Evolutionary conservation across 2,113 vertebrate genomes (phyloP).

Genomic region (Chrysochloris asiatica): DNA sequence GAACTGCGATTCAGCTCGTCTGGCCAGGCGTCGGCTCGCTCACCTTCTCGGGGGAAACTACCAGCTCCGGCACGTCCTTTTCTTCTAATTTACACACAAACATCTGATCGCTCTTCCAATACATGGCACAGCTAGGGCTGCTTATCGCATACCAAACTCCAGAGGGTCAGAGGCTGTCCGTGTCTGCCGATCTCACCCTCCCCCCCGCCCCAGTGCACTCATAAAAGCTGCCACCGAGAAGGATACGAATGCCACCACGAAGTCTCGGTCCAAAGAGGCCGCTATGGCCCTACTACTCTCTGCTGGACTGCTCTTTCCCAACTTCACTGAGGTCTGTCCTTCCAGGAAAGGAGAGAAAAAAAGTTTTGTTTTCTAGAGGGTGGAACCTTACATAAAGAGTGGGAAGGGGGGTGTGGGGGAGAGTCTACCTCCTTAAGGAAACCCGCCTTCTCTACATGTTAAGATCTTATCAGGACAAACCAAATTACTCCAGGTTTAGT

Average conservation of each 20-base stretch:
- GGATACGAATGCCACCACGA: background rate
- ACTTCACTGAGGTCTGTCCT: slow-evolving; percentile 76
- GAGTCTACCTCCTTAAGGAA: slow-evolving; percentile 87
- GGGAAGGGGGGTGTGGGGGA: slow-evolving; percentile 48
- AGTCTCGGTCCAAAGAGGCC: slow-evolving; percentile 22
- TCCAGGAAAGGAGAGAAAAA: slow-evolving; percentile 72
- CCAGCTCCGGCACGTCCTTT: slow-evolving; percentile 84
- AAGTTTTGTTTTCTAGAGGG: slow-evolving; percentile 88
- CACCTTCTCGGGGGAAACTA: slow-evolving; percentile 88
- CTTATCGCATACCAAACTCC: slow-evolving; percentile 81
- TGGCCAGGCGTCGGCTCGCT: slow-evolving; percentile 67
- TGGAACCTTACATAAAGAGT: slow-evolving; percentile 81
- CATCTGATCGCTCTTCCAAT: slow-evolving; percentile 93
- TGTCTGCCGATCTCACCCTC: slow-evolving; percentile 15
- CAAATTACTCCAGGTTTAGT: slow-evolving; percentile 36
- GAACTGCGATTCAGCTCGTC: slow-evolving; percentile 10
- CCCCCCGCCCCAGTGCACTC: background rate
- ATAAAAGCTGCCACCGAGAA: slow-evolving; percentile 9
- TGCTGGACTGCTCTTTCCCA: slow-evolving; percentile 52
- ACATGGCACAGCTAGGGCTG: slow-evolving; percentile 86
- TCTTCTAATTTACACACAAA: slow-evolving; percentile 87
- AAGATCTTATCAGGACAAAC: slow-evolving; percentile 74
- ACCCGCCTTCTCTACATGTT: slow-evolving; percentile 83
- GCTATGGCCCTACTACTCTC: background rate
- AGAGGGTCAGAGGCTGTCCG: slow-evolving; percentile 60